These are phyloP conservation scores for Enteromius radiatus DNA, from an alignment of 2,797 vertebrate genomes.

Conservation along the genomic window DNA sequence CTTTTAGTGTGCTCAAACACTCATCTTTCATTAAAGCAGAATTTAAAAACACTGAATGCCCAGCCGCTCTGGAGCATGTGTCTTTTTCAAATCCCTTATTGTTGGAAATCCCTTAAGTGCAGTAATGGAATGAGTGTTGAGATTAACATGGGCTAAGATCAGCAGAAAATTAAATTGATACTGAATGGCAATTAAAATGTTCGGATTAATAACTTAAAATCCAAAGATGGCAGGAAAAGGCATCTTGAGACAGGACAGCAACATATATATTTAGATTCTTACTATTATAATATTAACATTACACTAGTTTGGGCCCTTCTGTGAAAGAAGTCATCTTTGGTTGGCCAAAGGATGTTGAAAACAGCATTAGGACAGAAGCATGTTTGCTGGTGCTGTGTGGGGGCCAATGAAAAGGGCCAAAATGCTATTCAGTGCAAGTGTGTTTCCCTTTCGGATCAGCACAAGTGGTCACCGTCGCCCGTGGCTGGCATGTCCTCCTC, in stretches of 20 bases:
- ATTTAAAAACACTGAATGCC: conserved; percentile 25
- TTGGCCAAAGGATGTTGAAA: conserved; percentile 17
- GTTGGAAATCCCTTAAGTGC: conserved; percentile 23
- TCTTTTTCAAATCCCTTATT: conserved; percentile 19
- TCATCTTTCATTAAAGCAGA: conserved; percentile 11
- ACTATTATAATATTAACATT: conserved; percentile 19
- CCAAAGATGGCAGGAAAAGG: conserved; percentile 2
- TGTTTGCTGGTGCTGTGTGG: conserved; percentile 27
- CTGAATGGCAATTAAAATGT: conserved; percentile 42
- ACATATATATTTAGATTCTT: conserved; percentile 33
- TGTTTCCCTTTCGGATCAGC: neutral
- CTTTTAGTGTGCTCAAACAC: neutral
- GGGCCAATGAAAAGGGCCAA: conserved; percentile 3
- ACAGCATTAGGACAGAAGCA: conserved; percentile 8
- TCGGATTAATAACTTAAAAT: conserved; percentile 47
- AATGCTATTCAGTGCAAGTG: neutral
- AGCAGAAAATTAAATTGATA: conserved; percentile 17
- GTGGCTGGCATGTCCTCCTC: conserved; percentile 71
- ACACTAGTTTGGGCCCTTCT: conserved; percentile 21
- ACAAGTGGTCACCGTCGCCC: conserved; percentile 70
- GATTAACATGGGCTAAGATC: conserved; percentile 40
- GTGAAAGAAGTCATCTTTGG: conserved; percentile 50
- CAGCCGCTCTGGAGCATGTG: conserved; percentile 5
- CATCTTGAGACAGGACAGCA: conserved; percentile 20
- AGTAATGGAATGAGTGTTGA: neutral